phyloP scores from a whole-genome alignment of 2,888 invertebrate genomes.

The Pasiphila rectangulata region DNA sequence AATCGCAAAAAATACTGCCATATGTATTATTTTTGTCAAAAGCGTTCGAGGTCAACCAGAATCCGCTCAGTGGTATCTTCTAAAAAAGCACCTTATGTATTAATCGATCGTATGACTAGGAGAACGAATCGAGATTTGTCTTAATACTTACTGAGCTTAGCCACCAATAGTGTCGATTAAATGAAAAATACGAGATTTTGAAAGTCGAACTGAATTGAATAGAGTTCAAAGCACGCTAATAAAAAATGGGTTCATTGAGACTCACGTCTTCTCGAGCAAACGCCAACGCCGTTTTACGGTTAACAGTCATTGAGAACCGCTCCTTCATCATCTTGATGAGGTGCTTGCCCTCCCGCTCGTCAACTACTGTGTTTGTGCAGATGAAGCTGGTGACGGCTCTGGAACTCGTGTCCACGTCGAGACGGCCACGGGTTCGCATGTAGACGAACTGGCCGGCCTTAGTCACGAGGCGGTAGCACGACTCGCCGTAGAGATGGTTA shows the following conservation, averaged over 20 bases:
- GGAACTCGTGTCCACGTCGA: conserved; percentile 87
- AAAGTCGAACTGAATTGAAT: too few species aligned
- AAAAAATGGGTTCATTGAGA: not conserved
- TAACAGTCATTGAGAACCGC: conserved; percentile 82
- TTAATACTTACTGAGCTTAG: too few species aligned
- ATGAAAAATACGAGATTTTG: too few species aligned
- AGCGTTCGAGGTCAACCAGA: not conserved
- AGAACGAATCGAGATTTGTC: too few species aligned
- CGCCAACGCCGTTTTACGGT: conserved; percentile 35
- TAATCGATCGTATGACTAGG: too few species aligned
- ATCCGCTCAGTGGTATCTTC: too few species aligned
- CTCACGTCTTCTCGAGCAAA: conserved; percentile 45
- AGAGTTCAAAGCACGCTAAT: not conserved
- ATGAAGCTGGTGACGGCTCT: conserved; percentile 89
- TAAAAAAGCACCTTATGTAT: too few species aligned
- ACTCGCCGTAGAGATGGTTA: conserved; percentile 87
- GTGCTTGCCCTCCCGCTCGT: conserved; percentile 85
- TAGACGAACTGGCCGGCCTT: conserved; percentile 91
- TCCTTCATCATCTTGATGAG: conserved; percentile 87
- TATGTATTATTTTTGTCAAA: too few species aligned
- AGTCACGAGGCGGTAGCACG: conserved; percentile 90
- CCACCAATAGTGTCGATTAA: too few species aligned
- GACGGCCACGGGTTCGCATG: conserved; percentile 88
- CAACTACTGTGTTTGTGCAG: conserved; percentile 89
- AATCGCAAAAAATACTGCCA: too few species aligned